A percentile compares a stretch with the other conserved stretches of the same genome.
These are phyloP conservation scores for Alexandromys fortis DNA, from an alignment of 2,113 vertebrate species.

Conservation along the genomic window DNA sequence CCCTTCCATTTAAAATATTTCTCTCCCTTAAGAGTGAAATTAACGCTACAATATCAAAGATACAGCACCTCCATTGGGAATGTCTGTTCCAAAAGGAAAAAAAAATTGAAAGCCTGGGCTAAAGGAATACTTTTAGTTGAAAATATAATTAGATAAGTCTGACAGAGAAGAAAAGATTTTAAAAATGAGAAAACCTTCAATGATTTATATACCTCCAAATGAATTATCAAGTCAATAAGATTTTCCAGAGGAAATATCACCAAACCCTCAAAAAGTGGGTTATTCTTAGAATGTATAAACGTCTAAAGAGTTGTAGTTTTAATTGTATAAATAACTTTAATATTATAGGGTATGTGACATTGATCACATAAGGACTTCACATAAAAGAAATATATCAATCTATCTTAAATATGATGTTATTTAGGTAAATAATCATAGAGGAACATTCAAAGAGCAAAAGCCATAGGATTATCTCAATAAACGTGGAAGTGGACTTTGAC, in stretches of 20 bases:
- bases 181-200: neutral
- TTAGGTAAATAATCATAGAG: slow-evolving; percentile 2
- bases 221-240: neutral
- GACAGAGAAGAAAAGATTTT: neutral
- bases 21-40: slow-evolving; percentile 23
- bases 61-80: neutral
- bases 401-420: slow-evolving; percentile 26
- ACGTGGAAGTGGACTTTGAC: neutral
- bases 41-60: neutral
- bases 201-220: neutral
- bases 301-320: neutral
- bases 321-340: neutral
- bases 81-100: neutral
- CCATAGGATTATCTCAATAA: neutral
- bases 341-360: neutral
- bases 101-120: slow-evolving; percentile 29
- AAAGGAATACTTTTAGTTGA: slow-evolving; percentile 10
- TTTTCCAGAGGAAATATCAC: neutral
- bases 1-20: slow-evolving; percentile 3
- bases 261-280: neutral
- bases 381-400: neutral
- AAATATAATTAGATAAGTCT: slow-evolving; percentile 12
- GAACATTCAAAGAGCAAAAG: neutral
- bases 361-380: neutral
- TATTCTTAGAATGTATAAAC: neutral